Evolutionary conservation across 2,888 invertebrate species (phyloP).

Genomic region (Hydroisotoma schaefferi): DNA sequence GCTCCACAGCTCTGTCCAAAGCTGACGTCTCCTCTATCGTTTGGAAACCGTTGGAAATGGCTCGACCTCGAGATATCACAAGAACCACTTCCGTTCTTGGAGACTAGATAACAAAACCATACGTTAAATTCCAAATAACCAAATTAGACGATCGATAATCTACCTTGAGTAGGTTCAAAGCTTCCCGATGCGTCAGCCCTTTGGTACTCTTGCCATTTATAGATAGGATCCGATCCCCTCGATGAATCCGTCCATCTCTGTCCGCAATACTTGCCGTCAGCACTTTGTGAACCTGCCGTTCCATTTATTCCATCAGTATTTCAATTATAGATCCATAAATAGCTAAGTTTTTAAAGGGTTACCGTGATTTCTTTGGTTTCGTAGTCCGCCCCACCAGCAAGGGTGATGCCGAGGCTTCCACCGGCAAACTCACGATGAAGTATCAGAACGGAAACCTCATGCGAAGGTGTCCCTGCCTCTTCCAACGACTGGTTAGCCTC

Average conservation of each 20-base stretch:
- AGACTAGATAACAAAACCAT: slow-evolving; percentile 56
- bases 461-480: slow-evolving; percentile 54
- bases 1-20: slow-evolving; percentile 48
- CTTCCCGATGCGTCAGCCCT: slow-evolving; percentile 80
- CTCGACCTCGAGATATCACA: slow-evolving; percentile 64
- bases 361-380: slow-evolving; percentile 89
- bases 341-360: too few relatives aligned
- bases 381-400: slow-evolving; percentile 85
- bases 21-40: slow-evolving; percentile 46
- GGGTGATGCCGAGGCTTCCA: slow-evolving; percentile 77
- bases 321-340: too few relatives aligned
- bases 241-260: slow-evolving; percentile 76
- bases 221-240: slow-evolving; percentile 81
- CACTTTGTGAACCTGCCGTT: slow-evolving; percentile 80
- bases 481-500: slow-evolving; percentile 65
- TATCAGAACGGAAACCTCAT: slow-evolving; percentile 63
- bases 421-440: slow-evolving; percentile 65
- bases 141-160: slow-evolving; percentile 10
- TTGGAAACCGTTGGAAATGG: slow-evolving; percentile 51
- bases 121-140: background rate
- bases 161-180: slow-evolving; percentile 81
- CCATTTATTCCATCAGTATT: too few relatives aligned
- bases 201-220: slow-evolving; percentile 81
- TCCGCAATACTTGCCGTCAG: slow-evolving; percentile 80
- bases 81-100: slow-evolving; percentile 75